These are phyloP conservation scores for Anodontia alba DNA, from an alignment of 2,888 invertebrate species.

Conservation along the genomic window DNA sequence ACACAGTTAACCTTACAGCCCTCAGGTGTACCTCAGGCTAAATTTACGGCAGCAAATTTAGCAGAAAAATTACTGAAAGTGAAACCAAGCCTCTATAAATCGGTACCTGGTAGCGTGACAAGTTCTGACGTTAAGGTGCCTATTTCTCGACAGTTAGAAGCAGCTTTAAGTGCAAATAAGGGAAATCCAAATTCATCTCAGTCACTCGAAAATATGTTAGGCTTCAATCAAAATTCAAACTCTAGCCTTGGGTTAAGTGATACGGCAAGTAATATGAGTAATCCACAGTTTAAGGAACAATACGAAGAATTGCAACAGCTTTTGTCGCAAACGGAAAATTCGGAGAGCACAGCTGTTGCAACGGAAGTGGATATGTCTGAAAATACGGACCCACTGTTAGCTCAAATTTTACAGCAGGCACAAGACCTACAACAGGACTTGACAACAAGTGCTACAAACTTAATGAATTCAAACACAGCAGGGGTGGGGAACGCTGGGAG, in stretches of 20 bases:
- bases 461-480: constrained; percentile 5
- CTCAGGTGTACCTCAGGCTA: constrained; percentile 87
- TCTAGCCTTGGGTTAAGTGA: constrained; percentile 32
- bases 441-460: constrained; percentile 40
- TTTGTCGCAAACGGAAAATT: constrained; percentile 41
- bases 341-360: constrained; percentile 24
- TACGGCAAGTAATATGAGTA: constrained; percentile 43
- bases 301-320: constrained; percentile 68
- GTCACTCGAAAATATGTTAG: constrained; percentile 29
- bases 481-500: neutral
- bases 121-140: constrained; percentile 33
- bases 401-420: constrained; percentile 93
- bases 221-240: constrained; percentile 46
- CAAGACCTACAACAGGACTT: constrained; percentile 88
- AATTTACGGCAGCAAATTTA: constrained; percentile 79
- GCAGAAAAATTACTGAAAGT: constrained; percentile 66
- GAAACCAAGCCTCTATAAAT: constrained; percentile 44
- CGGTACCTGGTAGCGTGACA: constrained; percentile 27
- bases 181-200: constrained; percentile 22
- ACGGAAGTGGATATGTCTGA: constrained; percentile 70
- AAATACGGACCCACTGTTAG: constrained; percentile 87
- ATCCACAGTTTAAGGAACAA: constrained; percentile 56
- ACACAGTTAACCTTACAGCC: constrained; percentile 74
- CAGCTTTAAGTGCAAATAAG: constrained; percentile 33
- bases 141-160: constrained; percentile 47